phyloP scores from a whole-genome alignment of 2,113 vertebrate species.

The Setophaga petechia region DNA sequence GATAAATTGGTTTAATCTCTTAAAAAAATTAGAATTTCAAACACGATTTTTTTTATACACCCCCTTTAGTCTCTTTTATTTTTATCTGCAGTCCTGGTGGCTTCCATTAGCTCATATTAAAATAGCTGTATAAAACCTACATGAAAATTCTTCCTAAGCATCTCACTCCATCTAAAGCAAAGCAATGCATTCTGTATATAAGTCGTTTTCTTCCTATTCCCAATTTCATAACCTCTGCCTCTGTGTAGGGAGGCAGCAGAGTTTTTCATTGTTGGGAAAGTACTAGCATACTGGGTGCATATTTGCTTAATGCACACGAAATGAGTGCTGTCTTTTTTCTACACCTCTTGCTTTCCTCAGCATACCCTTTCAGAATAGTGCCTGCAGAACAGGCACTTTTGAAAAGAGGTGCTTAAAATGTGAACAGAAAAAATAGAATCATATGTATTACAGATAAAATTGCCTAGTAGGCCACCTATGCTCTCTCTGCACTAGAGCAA shows the following conservation, averaged over 20 bases:
- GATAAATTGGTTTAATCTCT: not conserved
- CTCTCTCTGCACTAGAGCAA: not conserved
- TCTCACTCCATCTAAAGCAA: not conserved
- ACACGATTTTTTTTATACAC: not conserved
- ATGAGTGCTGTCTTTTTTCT: not conserved
- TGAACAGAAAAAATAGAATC: not conserved
- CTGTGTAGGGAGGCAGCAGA: not conserved
- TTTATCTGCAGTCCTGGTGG: not conserved
- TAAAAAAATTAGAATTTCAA: not conserved
- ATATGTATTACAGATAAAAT: not conserved
- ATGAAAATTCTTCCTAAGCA: not conserved
- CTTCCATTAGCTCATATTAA: not conserved
- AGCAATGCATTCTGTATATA: not conserved
- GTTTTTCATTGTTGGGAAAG: not conserved
- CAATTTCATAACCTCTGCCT: not conserved
- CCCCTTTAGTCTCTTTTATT: not conserved
- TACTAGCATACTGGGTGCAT: not conserved
- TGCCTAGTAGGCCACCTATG: not conserved
- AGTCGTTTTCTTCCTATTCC: not conserved
- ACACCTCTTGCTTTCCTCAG: not conserved
- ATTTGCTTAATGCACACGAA: not conserved
- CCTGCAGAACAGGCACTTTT: not conserved
- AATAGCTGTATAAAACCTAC: not conserved
- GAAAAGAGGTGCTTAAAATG: slow-evolving; percentile 6
- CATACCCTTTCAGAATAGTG: not conserved